phyloP scores from a whole-genome alignment of 2,888 invertebrate species.

The Dinocampus coccinellae region DNA sequence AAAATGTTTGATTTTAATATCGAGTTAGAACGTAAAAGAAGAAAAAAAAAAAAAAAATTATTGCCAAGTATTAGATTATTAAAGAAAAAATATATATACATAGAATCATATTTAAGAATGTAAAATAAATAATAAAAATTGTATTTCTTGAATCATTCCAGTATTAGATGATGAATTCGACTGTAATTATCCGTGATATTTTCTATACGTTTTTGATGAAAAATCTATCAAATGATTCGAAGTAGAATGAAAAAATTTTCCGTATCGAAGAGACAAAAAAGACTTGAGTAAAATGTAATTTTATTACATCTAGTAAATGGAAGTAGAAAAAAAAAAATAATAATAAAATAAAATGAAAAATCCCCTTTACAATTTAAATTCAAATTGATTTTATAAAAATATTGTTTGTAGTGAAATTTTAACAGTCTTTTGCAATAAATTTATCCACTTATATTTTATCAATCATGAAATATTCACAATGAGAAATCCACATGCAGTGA shows the following conservation, averaged over 20 bases:
- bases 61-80: background rate
- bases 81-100: background rate
- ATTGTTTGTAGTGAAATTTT: background rate
- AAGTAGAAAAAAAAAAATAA: too few species aligned
- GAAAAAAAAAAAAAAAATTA: too few species aligned
- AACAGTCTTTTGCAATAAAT: background rate
- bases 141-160: background rate
- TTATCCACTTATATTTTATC: background rate
- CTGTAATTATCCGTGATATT: constrained; percentile 23
- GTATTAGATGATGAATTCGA: too few species aligned
- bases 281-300: too few species aligned
- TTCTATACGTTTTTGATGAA: constrained; percentile 7
- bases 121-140: background rate
- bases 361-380: too few species aligned
- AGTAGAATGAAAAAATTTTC: constrained; percentile 6
- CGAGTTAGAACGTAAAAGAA: too few species aligned
- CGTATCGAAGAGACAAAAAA: too few species aligned
- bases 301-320: too few species aligned
- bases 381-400: too few species aligned
- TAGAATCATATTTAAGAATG: background rate
- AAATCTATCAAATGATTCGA: background rate
- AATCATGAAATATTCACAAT: background rate
- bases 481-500: too few species aligned
- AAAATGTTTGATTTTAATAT: too few species aligned
- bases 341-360: too few species aligned